Conservation (phyloP, 2,797 vertebrate genomes). For the Darevskia nairensis region DNA sequence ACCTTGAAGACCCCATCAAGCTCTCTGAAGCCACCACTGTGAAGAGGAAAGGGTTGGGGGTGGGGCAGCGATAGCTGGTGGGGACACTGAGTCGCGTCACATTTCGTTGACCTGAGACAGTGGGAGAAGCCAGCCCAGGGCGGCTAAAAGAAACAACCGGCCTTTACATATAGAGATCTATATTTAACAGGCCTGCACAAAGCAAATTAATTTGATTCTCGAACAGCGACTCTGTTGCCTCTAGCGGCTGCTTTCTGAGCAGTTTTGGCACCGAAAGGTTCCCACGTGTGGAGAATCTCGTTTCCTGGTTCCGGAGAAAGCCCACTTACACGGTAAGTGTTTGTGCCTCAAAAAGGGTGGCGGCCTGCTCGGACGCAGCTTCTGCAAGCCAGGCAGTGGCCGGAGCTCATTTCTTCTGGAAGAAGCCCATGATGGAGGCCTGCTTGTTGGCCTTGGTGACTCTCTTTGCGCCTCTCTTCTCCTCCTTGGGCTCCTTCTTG, state of each 20-base stretch:
- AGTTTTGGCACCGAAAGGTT: neutral
- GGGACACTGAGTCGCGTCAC: rapidly evolving
- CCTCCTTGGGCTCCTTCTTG: too few species aligned
- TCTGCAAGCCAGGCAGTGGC: neutral
- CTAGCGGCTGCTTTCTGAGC: constrained; percentile 12
- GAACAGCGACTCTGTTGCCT: constrained; percentile 42
- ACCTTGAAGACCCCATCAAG: neutral
- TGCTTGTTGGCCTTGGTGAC: constrained; percentile 87
- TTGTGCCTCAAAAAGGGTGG: neutral
- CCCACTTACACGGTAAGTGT: constrained; percentile 73
- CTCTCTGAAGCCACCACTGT: rapidly evolving
- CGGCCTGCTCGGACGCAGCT: neutral
- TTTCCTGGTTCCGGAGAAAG: constrained; percentile 46
- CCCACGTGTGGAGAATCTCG: neutral
- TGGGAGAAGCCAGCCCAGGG: neutral
- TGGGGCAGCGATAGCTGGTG: neutral
- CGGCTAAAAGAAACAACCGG: constrained; percentile 24
- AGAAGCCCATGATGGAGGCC: constrained; percentile 93
- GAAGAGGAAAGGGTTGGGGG: neutral
- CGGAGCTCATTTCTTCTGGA: constrained; percentile 89
- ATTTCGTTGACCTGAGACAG: neutral
- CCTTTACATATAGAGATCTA: constrained; percentile 7
- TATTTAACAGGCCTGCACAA: neutral
- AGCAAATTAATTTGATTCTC: constrained; percentile 41
- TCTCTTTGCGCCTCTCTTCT: too few species aligned